Base-by-base conservation (phyloP, 2,888 invertebrate species). In the Malthinus seriepunctatus region DNA sequence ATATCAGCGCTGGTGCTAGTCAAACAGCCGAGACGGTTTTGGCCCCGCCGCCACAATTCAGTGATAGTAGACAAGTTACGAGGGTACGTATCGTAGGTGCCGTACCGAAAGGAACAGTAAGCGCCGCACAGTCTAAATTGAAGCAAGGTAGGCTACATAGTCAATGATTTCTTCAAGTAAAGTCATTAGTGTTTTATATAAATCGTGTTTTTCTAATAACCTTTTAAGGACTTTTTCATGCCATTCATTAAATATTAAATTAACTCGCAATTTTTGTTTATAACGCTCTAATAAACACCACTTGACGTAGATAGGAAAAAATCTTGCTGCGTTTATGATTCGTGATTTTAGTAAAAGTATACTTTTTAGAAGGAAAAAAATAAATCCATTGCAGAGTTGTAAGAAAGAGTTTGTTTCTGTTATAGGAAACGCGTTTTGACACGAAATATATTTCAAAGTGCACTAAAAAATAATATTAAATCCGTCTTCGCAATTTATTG, bases 31-130 rank as follows among this genome's bases (percentile, higher is more conserved):
- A 56, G 51, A 62, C 62, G 57, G 81, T 88, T 50, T 84, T 92
- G 10, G 92, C 93, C 15, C 94, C 94, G 35, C 95, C 94, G 34
- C 94, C 94, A 35, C 94, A 95, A 79, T 95, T 95, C 81, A 92
- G 91, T 78, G 94, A 94, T 80, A 84, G 84, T 66, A 77, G 82
- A 54, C 80, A 77, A 63, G 82, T 83, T 68, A 81, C 82, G 39
- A 84, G 88, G 69, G 92, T 91, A 54, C 84, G 93, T 68, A 92
- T 93, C 66, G 91, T 93, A 51, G 92, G 90, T 56, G 88, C 92
- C 61, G 86, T 92, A 74, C 92, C 93, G 66, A 93, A 93, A 80
- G 77, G 76, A 56, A 68, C 67, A 34, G 71, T 62, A 42, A 68
- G 62, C 35, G 23, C 23, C 23, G 59, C 65, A 45, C 71, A 72